phyloP scores from a whole-genome alignment of 2,888 invertebrate genomes.

The Brassicogethes aeneus region DNA sequence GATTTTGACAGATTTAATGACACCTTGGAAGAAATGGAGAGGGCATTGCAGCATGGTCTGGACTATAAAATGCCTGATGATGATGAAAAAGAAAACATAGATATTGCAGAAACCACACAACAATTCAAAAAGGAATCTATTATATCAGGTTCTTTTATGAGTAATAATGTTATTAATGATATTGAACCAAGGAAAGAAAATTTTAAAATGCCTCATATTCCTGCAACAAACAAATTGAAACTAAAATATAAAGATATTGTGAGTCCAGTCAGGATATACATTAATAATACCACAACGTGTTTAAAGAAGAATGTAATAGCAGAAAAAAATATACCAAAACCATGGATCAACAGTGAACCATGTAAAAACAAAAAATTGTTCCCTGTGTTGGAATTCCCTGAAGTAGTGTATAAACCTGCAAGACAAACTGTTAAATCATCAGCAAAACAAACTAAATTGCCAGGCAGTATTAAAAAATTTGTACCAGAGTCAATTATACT shows the following conservation, averaged over 20 bases:
- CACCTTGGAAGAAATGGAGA: conserved; percentile 16
- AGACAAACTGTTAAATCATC: conserved; percentile 4
- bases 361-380: conserved; percentile 2
- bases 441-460: conserved; percentile 4
- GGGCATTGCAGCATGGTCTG: conserved; percentile 10
- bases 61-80: conserved; percentile 9
- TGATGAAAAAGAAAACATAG: too few species aligned
- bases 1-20: conserved; percentile 10
- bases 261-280: conserved; percentile 12
- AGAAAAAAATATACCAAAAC: conserved; percentile 2
- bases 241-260: conserved; percentile 5
- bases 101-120: too few species aligned
- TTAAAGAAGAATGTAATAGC: conserved; percentile 9
- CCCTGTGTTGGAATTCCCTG: conserved; percentile 4
- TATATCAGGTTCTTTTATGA: background rate
- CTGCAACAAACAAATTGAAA: background rate
- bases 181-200: background rate
- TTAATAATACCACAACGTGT: conserved; percentile 12
- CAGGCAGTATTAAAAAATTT: conserved; percentile 6
- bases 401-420: conserved; percentile 7
- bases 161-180: background rate
- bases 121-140: too few species aligned
- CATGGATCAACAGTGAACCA: background rate
- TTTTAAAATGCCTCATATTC: conserved; percentile 10
- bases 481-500: conserved; percentile 5